Evolutionary conservation across 1,140 invertebrate genomes (phyloP).

Genomic region (Drusus annulatus): DNA sequence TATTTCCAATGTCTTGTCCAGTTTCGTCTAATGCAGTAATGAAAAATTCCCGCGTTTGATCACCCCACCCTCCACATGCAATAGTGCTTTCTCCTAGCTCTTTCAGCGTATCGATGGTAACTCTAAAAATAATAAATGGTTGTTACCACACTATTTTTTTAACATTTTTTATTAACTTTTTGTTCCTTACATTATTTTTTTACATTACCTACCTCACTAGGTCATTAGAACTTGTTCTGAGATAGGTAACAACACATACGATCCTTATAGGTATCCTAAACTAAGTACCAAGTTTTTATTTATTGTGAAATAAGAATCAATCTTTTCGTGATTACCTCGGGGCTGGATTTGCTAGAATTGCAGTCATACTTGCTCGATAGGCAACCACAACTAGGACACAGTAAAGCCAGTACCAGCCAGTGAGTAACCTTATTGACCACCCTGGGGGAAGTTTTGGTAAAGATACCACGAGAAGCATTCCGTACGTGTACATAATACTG

Average conservation of each 20-base stretch:
- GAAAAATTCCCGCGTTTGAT: slow-evolving; percentile 80
- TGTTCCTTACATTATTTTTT: no score
- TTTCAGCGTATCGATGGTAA: slow-evolving; percentile 83
- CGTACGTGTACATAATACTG: slow-evolving; percentile 83
- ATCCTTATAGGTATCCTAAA: no score
- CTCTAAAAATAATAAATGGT: slow-evolving; percentile 64
- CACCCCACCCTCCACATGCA: slow-evolving; percentile 78
- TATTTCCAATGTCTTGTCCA: slow-evolving; percentile 76
- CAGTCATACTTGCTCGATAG: slow-evolving; percentile 87
- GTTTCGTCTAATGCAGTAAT: slow-evolving; percentile 76
- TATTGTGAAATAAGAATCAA: no score
- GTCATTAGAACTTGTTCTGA: no score
- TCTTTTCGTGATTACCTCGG: slow-evolving; percentile 69
- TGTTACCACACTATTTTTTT: no score
- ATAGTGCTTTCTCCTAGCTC: slow-evolving; percentile 77
- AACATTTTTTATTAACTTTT: no score
- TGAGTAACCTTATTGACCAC: slow-evolving; percentile 84
- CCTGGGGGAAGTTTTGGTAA: slow-evolving; percentile 81
- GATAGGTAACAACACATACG: no score
- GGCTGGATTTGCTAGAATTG: slow-evolving; percentile 83
- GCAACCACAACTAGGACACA: slow-evolving; percentile 83
- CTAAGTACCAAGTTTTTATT: no score
- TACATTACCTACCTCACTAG: no score
- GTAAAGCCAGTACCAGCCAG: slow-evolving; percentile 90
- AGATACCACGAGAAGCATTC: slow-evolving; percentile 84